A percentile compares a stretch with the other conserved stretches of the same genome.
These are phyloP conservation scores for Caenorhabditis sp. DNA, from an alignment of 2,888 invertebrate genomes.

Conservation along the genomic window DNA sequence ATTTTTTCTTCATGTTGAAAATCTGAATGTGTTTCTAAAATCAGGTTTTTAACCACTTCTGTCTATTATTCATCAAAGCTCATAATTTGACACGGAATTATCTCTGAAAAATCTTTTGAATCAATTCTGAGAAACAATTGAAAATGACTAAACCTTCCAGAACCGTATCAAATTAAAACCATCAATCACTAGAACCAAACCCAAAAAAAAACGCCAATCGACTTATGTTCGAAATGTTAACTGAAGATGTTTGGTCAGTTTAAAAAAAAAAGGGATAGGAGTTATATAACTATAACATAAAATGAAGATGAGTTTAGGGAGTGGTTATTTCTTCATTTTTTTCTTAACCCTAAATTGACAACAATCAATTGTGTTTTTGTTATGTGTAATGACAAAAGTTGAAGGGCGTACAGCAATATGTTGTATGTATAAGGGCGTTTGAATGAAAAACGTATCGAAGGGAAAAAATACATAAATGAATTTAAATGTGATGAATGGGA, in stretches of 20 bases:
- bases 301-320: slow-evolving; percentile 28
- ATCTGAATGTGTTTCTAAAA: too few relatives aligned
- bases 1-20: too few relatives aligned
- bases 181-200: background rate
- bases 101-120: slow-evolving; percentile 7
- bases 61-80: too few relatives aligned
- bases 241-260: background rate
- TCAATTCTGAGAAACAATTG: background rate
- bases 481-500: background rate
- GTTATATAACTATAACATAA: slow-evolving; percentile 9
- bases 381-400: slow-evolving; percentile 4
- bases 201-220: background rate
- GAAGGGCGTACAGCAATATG: slow-evolving; percentile 3
- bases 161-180: slow-evolving; percentile 1
- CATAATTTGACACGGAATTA: too few relatives aligned
- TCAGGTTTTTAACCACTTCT: too few relatives aligned
- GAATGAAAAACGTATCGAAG: background rate
- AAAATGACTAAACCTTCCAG: background rate
- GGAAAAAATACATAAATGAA: slow-evolving; percentile 27
- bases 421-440: slow-evolving; percentile 2
- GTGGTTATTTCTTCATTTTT: slow-evolving; percentile 17
- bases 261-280: slow-evolving; percentile 2
- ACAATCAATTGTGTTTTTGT: slow-evolving; percentile 15
- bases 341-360: background rate
- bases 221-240: background rate